Evolutionary conservation across 1,140 invertebrate genomes (phyloP).

Genomic region (Macrotrachela quadricornifera): DNA sequence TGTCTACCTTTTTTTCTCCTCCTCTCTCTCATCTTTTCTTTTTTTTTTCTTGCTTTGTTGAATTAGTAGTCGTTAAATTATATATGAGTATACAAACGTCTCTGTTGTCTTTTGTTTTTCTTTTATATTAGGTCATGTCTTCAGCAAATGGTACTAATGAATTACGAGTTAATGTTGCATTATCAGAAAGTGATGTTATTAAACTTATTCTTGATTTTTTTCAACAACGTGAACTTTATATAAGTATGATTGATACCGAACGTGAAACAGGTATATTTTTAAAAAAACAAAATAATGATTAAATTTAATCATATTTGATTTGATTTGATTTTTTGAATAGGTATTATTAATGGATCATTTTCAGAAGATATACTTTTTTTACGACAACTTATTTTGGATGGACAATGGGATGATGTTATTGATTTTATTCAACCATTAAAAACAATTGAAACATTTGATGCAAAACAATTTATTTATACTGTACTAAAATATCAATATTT

Average conservation of each 20-base stretch:
- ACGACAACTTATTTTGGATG: slow-evolving; percentile 70
- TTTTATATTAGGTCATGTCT: no score
- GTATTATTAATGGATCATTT: slow-evolving; percentile 70
- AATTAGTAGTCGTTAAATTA: no score
- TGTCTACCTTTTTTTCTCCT: no score
- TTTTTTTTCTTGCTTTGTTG: no score
- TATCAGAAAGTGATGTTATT: slow-evolving; percentile 47
- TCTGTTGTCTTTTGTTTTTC: no score
- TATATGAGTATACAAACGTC: no score
- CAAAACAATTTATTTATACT: slow-evolving; percentile 53
- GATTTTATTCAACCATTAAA: slow-evolving; percentile 88
- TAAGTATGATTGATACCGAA: slow-evolving; percentile 64
- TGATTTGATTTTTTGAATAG: slow-evolving; percentile 17
- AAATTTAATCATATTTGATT: not conserved
- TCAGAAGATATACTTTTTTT: slow-evolving; percentile 78
- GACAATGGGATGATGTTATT: slow-evolving; percentile 88
- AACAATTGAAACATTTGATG: slow-evolving; percentile 35
- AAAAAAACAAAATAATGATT: not conserved
- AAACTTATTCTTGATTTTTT: slow-evolving; percentile 73
- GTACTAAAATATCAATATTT: slow-evolving; percentile 78
- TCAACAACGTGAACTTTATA: slow-evolving; percentile 54
- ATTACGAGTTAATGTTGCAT: not conserved
- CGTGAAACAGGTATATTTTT: slow-evolving; percentile 43
- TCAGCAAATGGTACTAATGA: not conserved
- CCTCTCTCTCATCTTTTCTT: no score